These are phyloP conservation scores for Clamator glandarius DNA, from an alignment of 2,797 vertebrate genomes.

Conservation along the genomic window DNA sequence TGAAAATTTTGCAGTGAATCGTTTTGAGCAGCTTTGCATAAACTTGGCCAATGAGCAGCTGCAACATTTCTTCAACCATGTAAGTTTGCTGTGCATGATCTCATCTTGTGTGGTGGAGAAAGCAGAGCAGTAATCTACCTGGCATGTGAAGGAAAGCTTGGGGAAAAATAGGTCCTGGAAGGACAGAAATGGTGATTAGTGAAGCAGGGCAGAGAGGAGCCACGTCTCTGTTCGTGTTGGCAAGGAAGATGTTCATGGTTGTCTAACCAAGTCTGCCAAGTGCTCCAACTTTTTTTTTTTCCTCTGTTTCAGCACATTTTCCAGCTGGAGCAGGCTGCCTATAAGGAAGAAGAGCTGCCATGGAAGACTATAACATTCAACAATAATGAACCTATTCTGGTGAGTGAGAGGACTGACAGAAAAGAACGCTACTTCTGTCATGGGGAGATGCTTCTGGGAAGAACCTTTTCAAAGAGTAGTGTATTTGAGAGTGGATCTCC, in stretches of 20 bases:
- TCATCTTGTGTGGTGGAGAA: neutral
- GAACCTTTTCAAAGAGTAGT: neutral
- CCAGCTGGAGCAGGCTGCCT: slow-evolving; percentile 79
- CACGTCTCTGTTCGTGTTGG: accelerated
- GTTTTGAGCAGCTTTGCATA: slow-evolving; percentile 83
- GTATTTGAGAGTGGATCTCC: neutral
- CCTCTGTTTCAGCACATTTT: slow-evolving; percentile 79
- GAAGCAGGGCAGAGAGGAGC: neutral
- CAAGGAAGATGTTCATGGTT: neutral
- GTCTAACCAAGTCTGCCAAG: neutral
- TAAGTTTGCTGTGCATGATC: slow-evolving; percentile 49
- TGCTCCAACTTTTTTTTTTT: neutral
- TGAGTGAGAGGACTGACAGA: slow-evolving; percentile 25
- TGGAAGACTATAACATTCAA: slow-evolving; percentile 77
- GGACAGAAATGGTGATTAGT: neutral
- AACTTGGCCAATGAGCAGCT: slow-evolving; percentile 84
- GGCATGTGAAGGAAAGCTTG: neutral
- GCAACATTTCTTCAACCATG: slow-evolving; percentile 84
- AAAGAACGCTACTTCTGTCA: neutral
- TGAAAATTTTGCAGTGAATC: slow-evolving; percentile 82
- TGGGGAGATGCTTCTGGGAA: neutral
- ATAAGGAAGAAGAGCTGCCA: slow-evolving; percentile 76
- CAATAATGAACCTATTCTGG: slow-evolving; percentile 81
- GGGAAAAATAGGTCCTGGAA: neutral
- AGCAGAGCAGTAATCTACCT: neutral